phyloP scores from a whole-genome alignment of 2,888 invertebrate genomes.

The Plagodis pulveraria region DNA sequence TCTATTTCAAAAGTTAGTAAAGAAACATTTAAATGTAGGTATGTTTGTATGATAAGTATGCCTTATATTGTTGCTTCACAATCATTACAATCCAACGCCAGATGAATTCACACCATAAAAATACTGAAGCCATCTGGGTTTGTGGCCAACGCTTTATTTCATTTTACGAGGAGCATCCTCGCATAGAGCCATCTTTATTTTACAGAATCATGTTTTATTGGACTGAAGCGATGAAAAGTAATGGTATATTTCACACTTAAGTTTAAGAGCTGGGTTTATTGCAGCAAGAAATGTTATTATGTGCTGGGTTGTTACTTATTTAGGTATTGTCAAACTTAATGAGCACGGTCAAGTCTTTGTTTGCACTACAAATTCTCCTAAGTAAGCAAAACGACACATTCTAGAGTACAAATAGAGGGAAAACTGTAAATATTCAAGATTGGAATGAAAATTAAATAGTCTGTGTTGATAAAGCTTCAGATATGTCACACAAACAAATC shows the following conservation, averaged over 20 bases:
- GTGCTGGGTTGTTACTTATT: constrained; percentile 9
- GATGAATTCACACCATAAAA: constrained; percentile 18
- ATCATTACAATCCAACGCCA: neutral
- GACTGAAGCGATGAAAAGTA: constrained; percentile 15
- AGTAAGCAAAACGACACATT: too few species aligned
- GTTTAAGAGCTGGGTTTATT: constrained; percentile 10
- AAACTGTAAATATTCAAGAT: too few species aligned
- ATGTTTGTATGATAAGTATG: too few species aligned
- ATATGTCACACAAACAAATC: too few species aligned
- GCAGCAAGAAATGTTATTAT: constrained; percentile 16
- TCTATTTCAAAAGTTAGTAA: too few species aligned
- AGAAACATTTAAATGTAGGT: too few species aligned
- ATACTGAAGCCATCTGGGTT: constrained; percentile 39
- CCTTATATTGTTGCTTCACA: neutral
- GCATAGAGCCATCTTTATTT: constrained; percentile 29
- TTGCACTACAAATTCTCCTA: too few species aligned
- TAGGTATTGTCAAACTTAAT: neutral
- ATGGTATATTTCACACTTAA: constrained; percentile 18
- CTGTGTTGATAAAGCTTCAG: too few species aligned
- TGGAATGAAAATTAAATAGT: too few species aligned
- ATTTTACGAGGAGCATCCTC: constrained; percentile 35
- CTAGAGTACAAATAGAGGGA: too few species aligned
- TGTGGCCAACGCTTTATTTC: constrained; percentile 35
- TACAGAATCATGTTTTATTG: constrained; percentile 28
- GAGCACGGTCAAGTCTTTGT: neutral